A percentile compares a stretch with the other conserved stretches of the same genome.
phyloP scores from a whole-genome alignment of 2,113 vertebrate genomes.

The Tretioscincus oriximinensis region DNA sequence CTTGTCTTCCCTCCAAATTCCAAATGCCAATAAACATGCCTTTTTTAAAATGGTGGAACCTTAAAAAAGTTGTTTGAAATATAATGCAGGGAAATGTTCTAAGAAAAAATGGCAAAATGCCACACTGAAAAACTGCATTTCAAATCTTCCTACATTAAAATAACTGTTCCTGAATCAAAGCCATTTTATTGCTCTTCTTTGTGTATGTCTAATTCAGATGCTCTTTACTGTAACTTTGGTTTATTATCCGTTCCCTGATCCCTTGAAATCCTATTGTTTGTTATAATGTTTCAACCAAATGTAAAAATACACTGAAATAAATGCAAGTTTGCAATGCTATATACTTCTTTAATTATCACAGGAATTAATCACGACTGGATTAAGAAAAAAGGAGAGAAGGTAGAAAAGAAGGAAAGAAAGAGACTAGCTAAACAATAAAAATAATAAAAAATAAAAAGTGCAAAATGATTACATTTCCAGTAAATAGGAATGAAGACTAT shows the following conservation, averaged over 20 bases:
- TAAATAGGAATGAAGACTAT: conserved; percentile 73
- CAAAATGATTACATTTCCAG: conserved; percentile 82
- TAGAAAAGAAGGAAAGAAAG: conserved; percentile 63
- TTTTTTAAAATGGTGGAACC: background rate
- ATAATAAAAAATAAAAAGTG: conserved; percentile 55
- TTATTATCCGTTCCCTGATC: conserved; percentile 32
- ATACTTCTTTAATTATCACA: conserved; percentile 65
- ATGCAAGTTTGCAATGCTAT: conserved; percentile 49
- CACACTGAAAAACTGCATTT: background rate
- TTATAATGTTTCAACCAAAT: conserved; percentile 19
- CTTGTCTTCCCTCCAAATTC: background rate
- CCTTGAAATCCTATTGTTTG: conserved; percentile 44
- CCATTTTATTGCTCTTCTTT: conserved; percentile 26
- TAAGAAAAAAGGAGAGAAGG: conserved; percentile 71
- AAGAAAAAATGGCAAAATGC: background rate
- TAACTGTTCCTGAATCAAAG: conserved; percentile 20
- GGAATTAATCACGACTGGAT: conserved; percentile 62
- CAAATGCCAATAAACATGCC: background rate
- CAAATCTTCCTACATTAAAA: background rate
- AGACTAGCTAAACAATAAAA: conserved; percentile 49
- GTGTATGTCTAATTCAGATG: conserved; percentile 36
- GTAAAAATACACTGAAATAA: conserved; percentile 49
- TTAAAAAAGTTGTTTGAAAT: background rate
- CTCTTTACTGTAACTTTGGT: conserved; percentile 36
- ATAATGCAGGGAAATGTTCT: background rate